Evolutionary conservation across 23 tunicate genomes (phyloP).

Genomic region (Clavelina lepadiformis): DNA sequence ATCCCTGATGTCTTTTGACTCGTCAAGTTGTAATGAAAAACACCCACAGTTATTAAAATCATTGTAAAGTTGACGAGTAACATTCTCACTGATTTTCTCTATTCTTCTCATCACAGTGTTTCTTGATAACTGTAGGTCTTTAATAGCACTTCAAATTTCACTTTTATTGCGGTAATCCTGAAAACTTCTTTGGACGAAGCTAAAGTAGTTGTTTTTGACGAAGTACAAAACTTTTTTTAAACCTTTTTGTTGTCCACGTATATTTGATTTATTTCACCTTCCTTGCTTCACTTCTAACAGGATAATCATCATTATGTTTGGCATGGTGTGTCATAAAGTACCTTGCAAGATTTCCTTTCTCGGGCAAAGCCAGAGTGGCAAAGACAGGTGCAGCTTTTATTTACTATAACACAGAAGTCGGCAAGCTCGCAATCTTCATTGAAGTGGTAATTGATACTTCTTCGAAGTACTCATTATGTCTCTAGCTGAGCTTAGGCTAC

Average conservation of each 20-base stretch:
- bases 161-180: constrained; percentile 11
- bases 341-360: constrained; percentile 28
- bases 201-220: constrained; percentile 14
- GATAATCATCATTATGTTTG: constrained; percentile 14
- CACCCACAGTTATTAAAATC: background rate
- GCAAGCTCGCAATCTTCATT: no score
- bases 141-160: background rate
- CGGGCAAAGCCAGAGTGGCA: constrained; percentile 15
- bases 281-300: constrained; percentile 20
- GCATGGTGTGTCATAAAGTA: constrained; percentile 31
- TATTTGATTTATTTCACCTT: constrained; percentile 8
- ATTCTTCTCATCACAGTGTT: constrained; percentile 9
- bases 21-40: background rate
- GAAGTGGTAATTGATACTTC: no score
- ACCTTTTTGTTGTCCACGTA: constrained; percentile 5
- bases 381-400: constrained; percentile 18
- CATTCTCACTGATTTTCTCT: background rate
- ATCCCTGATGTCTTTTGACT: constrained; percentile 16
- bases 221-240: constrained; percentile 16
- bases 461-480: no score
- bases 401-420: constrained; percentile 19
- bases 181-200: constrained; percentile 12
- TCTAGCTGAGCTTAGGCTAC: no score
- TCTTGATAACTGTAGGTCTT: constrained; percentile 6
- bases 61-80: constrained; percentile 6